Evolutionary conservation across 1,140 invertebrate genomes (phyloP).

Genomic region (Orchestia grillus): DNA sequence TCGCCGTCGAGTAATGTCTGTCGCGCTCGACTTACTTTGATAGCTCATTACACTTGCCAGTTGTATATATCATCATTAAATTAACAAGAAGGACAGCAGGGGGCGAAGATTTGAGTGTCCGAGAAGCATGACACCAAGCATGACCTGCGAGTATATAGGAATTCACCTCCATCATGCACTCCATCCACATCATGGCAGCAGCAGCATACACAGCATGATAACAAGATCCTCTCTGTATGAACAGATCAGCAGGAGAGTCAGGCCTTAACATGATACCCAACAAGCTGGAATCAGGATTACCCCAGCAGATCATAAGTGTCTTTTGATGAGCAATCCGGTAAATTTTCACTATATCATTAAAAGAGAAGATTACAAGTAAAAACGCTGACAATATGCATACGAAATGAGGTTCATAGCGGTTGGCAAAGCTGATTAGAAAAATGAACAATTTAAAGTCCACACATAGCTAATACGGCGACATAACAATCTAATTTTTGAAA

Average conservation of each 20-base stretch:
- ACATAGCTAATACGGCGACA: too few species aligned
- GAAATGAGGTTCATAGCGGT: not conserved
- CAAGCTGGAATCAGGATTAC: not conserved
- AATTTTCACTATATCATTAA: not conserved
- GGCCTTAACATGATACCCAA: not conserved
- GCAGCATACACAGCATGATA: not conserved
- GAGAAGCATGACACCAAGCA: not conserved
- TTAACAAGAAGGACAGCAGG: not conserved
- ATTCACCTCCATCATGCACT: not conserved
- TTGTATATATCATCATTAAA: conserved; percentile 54
- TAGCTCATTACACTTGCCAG: conserved; percentile 23
- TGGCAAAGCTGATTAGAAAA: not conserved
- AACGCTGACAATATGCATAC: not conserved
- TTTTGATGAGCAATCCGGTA: not conserved
- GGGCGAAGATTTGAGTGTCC: conserved; percentile 29
- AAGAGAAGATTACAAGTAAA: not conserved
- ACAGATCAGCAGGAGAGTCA: not conserved
- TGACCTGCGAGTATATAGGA: not conserved
- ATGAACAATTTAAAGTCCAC: not conserved
- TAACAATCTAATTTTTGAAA: not conserved
- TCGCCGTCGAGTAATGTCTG: conserved; percentile 41
- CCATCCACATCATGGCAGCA: not conserved
- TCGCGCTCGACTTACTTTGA: conserved; percentile 47
- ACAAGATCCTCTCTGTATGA: not conserved
- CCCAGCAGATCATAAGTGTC: not conserved